These are phyloP conservation scores for Drosophila truncata DNA, from an alignment of 1,140 invertebrate species.

Conservation along the genomic window DNA sequence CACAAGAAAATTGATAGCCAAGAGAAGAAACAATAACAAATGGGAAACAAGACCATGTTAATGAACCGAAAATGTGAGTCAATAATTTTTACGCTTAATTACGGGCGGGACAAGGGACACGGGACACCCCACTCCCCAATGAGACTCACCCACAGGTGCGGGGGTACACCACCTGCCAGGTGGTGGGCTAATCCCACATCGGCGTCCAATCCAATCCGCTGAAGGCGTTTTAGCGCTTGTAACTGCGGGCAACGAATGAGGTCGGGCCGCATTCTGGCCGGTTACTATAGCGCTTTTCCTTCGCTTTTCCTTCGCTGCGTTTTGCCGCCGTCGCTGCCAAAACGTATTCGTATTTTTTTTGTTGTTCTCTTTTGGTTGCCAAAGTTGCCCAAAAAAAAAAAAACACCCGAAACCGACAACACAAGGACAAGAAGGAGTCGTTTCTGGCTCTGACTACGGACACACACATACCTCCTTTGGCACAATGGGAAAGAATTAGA, in stretches of 20 bases:
- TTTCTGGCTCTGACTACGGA: not conserved
- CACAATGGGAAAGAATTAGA: constrained; percentile 27
- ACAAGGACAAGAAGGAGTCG: constrained; percentile 69
- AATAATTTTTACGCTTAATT: constrained; percentile 57
- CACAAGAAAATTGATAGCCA: constrained; percentile 7
- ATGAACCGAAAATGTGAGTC: constrained; percentile 47
- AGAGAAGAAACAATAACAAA: constrained; percentile 20
- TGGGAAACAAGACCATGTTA: constrained; percentile 37
- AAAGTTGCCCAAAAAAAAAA: constrained; percentile 37
- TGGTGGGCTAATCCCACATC: constrained; percentile 38
- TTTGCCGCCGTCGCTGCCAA: constrained; percentile 30
- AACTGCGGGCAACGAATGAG: constrained; percentile 82
- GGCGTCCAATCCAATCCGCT: constrained; percentile 41
- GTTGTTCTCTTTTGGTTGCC: constrained; percentile 61
- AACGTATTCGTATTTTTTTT: constrained; percentile 39
- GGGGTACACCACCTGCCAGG: constrained; percentile 9
- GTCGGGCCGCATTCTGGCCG: constrained; percentile 52
- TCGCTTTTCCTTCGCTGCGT: constrained; percentile 51
- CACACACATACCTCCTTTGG: not conserved
- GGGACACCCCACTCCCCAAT: not conserved
- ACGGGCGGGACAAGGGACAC: constrained; percentile 14
- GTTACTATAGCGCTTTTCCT: constrained; percentile 55
- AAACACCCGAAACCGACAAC: constrained; percentile 68
- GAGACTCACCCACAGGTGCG: constrained; percentile 23
- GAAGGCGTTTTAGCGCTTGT: constrained; percentile 71